phyloP scores from a whole-genome alignment of 92 coral and sea anemone species.

The Epizoanthus illoricatus region DNA sequence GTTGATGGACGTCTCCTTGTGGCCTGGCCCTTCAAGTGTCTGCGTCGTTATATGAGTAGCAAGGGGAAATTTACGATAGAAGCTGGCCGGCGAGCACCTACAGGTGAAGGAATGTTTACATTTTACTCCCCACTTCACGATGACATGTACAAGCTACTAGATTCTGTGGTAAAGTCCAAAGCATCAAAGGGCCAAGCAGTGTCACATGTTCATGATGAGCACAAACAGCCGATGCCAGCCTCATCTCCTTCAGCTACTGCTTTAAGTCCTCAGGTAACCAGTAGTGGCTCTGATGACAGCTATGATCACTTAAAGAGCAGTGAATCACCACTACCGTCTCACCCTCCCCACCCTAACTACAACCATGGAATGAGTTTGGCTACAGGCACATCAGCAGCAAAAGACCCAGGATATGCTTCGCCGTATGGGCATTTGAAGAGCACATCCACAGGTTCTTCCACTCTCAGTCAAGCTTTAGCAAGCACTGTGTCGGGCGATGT shows the following conservation, averaged over 20 bases:
- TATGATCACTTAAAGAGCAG: slow-evolving; percentile 66
- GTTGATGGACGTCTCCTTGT: slow-evolving; percentile 87
- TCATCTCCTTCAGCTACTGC: slow-evolving; percentile 24
- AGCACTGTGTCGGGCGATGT: slow-evolving; percentile 10
- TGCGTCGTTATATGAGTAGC: slow-evolving; percentile 89
- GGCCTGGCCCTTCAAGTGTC: slow-evolving; percentile 96
- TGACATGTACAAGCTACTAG: slow-evolving; percentile 89
- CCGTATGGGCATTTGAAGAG: slow-evolving; percentile 73
- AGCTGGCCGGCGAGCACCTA: slow-evolving; percentile 97
- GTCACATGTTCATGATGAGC: slow-evolving; percentile 29
- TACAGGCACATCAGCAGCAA: neutral
- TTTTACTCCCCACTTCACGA: slow-evolving; percentile 86
- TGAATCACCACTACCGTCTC: slow-evolving; percentile 44
- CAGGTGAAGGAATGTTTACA: slow-evolving; percentile 91
- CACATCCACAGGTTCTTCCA: slow-evolving; percentile 42
- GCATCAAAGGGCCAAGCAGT: slow-evolving; percentile 56
- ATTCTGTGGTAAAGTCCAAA: slow-evolving; percentile 82
- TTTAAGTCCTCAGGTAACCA: neutral
- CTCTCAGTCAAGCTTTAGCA: slow-evolving; percentile 20
- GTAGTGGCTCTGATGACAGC: slow-evolving; percentile 18
- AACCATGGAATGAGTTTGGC: slow-evolving; percentile 44
- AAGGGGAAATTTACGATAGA: slow-evolving; percentile 85
- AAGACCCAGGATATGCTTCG: slow-evolving; percentile 64
- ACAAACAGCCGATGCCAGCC: slow-evolving; percentile 34
- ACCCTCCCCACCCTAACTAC: slow-evolving; percentile 62